These are phyloP conservation scores for Electrophaes corylata DNA, from an alignment of 2,888 invertebrate species.

Conservation along the genomic window DNA sequence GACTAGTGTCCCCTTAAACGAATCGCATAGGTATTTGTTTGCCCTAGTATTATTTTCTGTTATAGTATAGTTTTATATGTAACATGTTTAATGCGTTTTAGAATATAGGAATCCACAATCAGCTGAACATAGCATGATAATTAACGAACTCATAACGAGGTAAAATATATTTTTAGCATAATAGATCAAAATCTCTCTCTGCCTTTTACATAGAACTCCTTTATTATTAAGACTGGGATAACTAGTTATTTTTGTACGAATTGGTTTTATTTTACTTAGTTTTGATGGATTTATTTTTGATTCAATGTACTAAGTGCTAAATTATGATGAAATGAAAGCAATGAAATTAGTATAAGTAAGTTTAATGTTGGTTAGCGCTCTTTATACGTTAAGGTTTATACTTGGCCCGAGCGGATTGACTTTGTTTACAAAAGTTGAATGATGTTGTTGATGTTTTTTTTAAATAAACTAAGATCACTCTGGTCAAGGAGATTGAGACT, in stretches of 20 bases:
- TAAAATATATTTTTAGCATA: slow-evolving; percentile 11
- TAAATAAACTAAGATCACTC: slow-evolving; percentile 4
- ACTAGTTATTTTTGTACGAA: slow-evolving; percentile 43
- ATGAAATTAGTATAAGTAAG: slow-evolving; percentile 57
- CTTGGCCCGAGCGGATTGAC: slow-evolving; percentile 11
- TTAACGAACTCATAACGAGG: background rate
- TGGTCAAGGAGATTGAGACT: slow-evolving; percentile 36
- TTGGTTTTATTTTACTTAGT: slow-evolving; percentile 57
- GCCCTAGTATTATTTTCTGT: slow-evolving; percentile 2
- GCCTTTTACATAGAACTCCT: slow-evolving; percentile 32
- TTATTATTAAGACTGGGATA: slow-evolving; percentile 58
- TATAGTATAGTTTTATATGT: background rate
- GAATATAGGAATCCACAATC: slow-evolving; percentile 16
- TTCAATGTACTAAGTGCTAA: slow-evolving; percentile 52
- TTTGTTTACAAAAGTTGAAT: slow-evolving; percentile 5
- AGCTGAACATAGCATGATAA: slow-evolving; percentile 13
- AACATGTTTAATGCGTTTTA: background rate
- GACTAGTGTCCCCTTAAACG: too few species aligned
- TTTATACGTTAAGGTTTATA: slow-evolving; percentile 45
- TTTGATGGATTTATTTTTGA: slow-evolving; percentile 40
- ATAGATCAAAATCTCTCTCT: slow-evolving; percentile 24
- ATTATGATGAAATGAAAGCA: slow-evolving; percentile 60
- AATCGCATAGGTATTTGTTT: too few species aligned
- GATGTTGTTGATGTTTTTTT: background rate
- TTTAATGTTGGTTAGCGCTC: slow-evolving; percentile 40